Evolutionary conservation across 2,888 invertebrate genomes (phyloP).

Genomic region (Cistogaster globosa): DNA sequence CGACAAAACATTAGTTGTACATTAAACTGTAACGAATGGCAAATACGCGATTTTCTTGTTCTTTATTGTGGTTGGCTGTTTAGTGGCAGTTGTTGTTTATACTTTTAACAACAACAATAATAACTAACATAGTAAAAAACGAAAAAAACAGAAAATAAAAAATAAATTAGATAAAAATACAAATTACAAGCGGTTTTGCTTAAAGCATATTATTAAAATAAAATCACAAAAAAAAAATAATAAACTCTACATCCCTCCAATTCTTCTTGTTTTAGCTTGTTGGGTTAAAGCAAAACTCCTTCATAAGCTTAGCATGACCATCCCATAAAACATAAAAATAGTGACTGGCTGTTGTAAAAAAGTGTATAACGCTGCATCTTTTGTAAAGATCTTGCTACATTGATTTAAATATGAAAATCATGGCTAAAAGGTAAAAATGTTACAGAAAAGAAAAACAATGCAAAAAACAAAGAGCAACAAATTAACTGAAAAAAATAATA

Average conservation of each 20-base stretch:
- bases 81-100: constrained; percentile 67
- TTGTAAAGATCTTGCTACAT: constrained; percentile 70
- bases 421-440: constrained; percentile 67
- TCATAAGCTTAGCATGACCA: constrained; percentile 56
- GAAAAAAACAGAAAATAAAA: constrained; percentile 24
- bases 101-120: constrained; percentile 74
- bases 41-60: constrained; percentile 68
- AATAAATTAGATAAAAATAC: constrained; percentile 72
- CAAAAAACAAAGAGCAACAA: constrained; percentile 42
- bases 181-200: constrained; percentile 72
- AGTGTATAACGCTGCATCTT: constrained; percentile 44
- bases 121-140: constrained; percentile 25
- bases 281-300: constrained; percentile 46
- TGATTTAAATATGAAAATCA: constrained; percentile 72
- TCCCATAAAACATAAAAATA: constrained; percentile 29
- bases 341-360: background rate
- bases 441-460: constrained; percentile 51
- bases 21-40: constrained; percentile 74
- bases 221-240: constrained; percentile 23
- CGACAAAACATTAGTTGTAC: constrained; percentile 60
- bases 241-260: constrained; percentile 25
- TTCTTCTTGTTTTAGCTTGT: constrained; percentile 32
- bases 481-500: constrained; percentile 39
- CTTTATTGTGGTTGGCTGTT: constrained; percentile 32
- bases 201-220: constrained; percentile 71